A percentile compares a stretch with the other conserved stretches of the same genome.
phyloP scores from a whole-genome alignment of 2,888 invertebrate genomes.

The Sipha maydis region DNA sequence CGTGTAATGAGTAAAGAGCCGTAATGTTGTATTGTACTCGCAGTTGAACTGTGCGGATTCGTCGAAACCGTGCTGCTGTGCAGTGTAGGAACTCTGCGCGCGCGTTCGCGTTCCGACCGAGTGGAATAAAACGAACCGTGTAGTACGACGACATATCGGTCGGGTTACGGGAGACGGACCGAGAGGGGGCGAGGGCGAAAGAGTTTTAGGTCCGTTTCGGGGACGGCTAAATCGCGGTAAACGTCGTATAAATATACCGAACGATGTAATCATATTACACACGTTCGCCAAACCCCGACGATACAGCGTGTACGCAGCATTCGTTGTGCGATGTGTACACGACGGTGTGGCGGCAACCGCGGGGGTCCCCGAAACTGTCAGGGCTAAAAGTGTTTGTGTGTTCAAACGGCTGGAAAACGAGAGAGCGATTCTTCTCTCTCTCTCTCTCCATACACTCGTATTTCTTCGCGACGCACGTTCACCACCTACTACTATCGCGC shows the following conservation, averaged over 20 bases:
- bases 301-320: neutral
- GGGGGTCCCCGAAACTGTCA: conserved; percentile 41
- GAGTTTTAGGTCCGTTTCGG: neutral
- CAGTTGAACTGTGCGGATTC: too few relatives aligned
- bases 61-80: too few relatives aligned
- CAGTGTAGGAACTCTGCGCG: too few relatives aligned
- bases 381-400: conserved; percentile 59
- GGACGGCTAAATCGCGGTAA: neutral
- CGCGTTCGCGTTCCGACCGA: neutral
- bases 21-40: too few relatives aligned
- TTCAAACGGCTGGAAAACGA: conserved; percentile 59
- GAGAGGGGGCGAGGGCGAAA: neutral
- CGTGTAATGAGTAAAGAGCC: too few relatives aligned
- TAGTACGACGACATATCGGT: neutral
- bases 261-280: neutral
- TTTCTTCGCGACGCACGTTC: neutral
- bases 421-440: neutral
- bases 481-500: too few relatives aligned
- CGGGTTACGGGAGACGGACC: neutral
- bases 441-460: neutral
- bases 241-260: neutral
- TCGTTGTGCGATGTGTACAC: neutral
- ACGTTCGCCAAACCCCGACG: neutral
- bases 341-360: conserved; percentile 7
- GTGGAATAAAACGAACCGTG: neutral